Conservation (phyloP, 2,113 vertebrate genomes). For the Tyrannus savana region DNA sequence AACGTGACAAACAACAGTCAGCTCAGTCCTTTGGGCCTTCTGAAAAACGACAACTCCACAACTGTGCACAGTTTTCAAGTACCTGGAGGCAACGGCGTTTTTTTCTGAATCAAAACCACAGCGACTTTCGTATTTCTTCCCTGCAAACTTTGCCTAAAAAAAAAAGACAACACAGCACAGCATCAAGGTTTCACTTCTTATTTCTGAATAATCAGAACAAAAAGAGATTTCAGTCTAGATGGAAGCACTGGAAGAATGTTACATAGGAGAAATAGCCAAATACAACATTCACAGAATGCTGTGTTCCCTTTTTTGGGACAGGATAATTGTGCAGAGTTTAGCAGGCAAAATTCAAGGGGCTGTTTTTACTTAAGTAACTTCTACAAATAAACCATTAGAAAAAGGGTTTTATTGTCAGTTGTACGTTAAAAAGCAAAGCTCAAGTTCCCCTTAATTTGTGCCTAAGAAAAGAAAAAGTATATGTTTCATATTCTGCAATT, state of each 20-base stretch:
- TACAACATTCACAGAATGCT: not conserved
- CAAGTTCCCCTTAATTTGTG: not conserved
- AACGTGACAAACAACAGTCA: not conserved
- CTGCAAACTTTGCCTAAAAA: conserved; percentile 92
- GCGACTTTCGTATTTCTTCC: conserved; percentile 98
- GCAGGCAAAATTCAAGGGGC: not conserved
- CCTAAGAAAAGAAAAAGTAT: not conserved
- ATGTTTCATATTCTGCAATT: not conserved
- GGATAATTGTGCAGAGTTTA: not conserved
- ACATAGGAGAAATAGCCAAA: not conserved
- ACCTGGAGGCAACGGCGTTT: conserved; percentile 97
- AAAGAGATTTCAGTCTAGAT: not conserved
- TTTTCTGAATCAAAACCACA: conserved; percentile 98
- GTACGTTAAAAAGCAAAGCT: not conserved
- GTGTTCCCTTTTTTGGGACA: not conserved
- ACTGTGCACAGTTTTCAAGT: not conserved
- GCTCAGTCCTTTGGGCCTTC: not conserved
- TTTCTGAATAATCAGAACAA: not conserved
- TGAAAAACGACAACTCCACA: not conserved
- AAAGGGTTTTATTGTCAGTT: not conserved
- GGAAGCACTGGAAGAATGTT: not conserved
- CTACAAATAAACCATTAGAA: not conserved
- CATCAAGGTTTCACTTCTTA: not conserved
- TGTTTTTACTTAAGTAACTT: not conserved
- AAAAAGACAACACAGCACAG: not conserved